Base-by-base conservation (phyloP, 2,797 vertebrate genomes). In the Crenuchus spilurus region DNA sequence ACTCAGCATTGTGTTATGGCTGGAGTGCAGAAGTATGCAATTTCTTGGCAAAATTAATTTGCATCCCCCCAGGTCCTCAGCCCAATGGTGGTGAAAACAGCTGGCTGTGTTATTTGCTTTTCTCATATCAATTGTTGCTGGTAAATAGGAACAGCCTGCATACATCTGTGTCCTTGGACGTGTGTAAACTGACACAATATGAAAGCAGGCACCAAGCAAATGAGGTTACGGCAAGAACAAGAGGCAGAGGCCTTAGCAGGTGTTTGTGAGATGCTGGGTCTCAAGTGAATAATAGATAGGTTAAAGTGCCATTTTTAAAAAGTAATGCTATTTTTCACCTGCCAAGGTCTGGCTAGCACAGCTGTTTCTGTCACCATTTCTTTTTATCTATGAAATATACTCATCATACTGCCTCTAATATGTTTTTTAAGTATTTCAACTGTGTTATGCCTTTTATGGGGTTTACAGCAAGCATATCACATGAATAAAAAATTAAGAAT, bases 21-120 rank as follows among this genome's bases (percentile, higher is more conserved):
- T 35, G 46, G 68, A 68, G 61, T 77, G 71, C 72, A 70, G 71
- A 51, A 28, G 51, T 51, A 41, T 57, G 62, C 71, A 67, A 51
- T 73, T 70, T 68, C 62, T 57, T 66, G 76, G 71, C 51, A 33
- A 73, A 75, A 83, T 79, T 60, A 72, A 82, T 79, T 77, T 39
- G 33, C 35, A 13, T 52, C 68, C 64, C 68, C 69, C 28, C 61
- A 51, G 78, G 67, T 70, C 71, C 44, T 42, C 33, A 44, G 66
- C 60, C 58, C 13, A 28, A 31, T 16, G 35, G 60, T 65, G 54
- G 68, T 41, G 48, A 48, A 66, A 44, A 62, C 72, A 78, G 80
- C 77, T 77, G 66, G 57, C 51, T 69, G 57, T n/a, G 24, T 73
- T 79, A 62, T 73, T 76, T 54, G 64, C 66, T 65, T 77, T 44